Evolutionary conservation across 2,113 vertebrate species (phyloP), one percentile per base, ranked within the genome.

Genomic region (Ciconia maguari): DNA sequence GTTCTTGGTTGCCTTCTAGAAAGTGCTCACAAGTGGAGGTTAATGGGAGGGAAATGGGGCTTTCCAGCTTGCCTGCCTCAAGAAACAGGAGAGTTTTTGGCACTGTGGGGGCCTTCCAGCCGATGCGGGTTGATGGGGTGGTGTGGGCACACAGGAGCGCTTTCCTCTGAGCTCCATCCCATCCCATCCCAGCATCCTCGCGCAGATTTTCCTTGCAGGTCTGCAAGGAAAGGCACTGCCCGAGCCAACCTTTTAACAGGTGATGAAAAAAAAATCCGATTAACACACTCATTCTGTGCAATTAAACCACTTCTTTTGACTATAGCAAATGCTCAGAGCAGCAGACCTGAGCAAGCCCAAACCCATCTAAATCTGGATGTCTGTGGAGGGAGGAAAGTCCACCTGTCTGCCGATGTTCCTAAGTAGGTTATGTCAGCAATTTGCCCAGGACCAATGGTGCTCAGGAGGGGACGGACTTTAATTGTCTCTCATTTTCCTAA

Each of bases 401-500:
- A 89, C 57, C 74, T 52, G 74, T 34, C 13, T 13, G 52, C 12
- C 3, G 12, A 18, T 5, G 55, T n/a, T 49, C 13, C 9, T 17
- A 17, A 38, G 5, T 7, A 9, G 1, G 5, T 42, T 49, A 13
- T 88, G 74, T 80, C 8, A 30, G 92, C 38, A 70, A n/a, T 62
- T 54, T 48, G 24, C 49, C 69, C 24, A 2, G 55, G 80, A 82
- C 49, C 83, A 85, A 5, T 62, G 58, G 78, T 81, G 21, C 9
- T 27, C 6, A 7, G 38, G 81, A 90, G 70, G 86, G 86, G 92
- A 72, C 1, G 41, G 91, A 34, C 75, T 76, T 84, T 97, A 96
- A 98, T 97, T 95, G 9, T 94, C 94, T 97, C 97, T 97, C 81
- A 3, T 64, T 34, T 62, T 54, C 72, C 49, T 91, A 90, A 81